Percentiles rank a stretch among this genome's conserved stretches.
Evolutionary conservation across 1,140 invertebrate species (phyloP).

Genomic region (Epicauta chinensis): DNA sequence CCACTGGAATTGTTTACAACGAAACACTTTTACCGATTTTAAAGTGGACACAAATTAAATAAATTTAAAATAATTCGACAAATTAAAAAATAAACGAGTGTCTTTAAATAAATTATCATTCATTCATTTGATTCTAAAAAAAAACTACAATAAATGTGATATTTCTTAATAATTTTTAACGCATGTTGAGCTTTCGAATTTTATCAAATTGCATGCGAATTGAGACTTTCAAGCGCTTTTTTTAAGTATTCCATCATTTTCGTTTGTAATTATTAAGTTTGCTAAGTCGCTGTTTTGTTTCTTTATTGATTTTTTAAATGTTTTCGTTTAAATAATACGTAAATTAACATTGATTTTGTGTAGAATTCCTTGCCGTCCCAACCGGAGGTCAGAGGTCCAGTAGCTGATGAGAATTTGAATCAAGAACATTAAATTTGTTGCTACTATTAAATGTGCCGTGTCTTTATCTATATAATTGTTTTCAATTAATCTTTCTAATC

Average conservation of each 20-base stretch:
- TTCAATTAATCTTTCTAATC: too few relatives aligned
- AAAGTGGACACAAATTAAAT: conserved; percentile 6
- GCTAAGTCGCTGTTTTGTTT: too few relatives aligned
- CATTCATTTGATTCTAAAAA: too few relatives aligned
- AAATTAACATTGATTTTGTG: conserved; percentile 8
- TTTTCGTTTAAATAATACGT: not conserved
- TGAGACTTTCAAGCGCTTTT: too few relatives aligned
- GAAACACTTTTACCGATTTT: conserved; percentile 7
- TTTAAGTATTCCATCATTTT: not conserved
- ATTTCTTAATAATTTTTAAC: too few relatives aligned
- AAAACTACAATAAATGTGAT: too few relatives aligned
- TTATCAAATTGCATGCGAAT: not conserved
- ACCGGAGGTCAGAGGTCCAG: conserved; percentile 50
- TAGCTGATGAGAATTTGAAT: conserved; percentile 64
- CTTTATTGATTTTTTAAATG: too few relatives aligned
- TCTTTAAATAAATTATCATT: too few relatives aligned
- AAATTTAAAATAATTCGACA: too few relatives aligned
- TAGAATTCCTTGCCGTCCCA: conserved; percentile 60
- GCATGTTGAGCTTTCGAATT: not conserved
- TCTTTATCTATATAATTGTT: not conserved
- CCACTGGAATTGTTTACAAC: conserved; percentile 5
- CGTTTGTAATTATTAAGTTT: not conserved
- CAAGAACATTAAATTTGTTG: conserved; percentile 46
- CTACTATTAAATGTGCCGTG: conserved; percentile 12
- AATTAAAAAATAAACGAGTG: too few relatives aligned